A percentile compares a stretch with the other conserved stretches of the same genome.
These are phyloP conservation scores for Antitype chi DNA, from an alignment of 2,888 invertebrate genomes.

Conservation along the genomic window DNA sequence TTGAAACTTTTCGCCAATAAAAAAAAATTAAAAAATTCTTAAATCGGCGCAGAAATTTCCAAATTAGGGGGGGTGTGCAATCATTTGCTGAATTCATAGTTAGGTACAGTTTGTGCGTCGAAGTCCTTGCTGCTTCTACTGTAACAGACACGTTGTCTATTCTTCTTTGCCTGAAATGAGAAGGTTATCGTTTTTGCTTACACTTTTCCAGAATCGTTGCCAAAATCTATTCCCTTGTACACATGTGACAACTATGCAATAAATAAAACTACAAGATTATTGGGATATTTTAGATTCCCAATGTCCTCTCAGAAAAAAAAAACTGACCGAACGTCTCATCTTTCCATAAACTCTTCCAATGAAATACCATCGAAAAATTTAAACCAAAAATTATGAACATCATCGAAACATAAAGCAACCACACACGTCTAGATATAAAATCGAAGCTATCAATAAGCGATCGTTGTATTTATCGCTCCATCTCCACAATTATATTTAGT, in stretches of 20 bases:
- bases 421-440: conserved; percentile 61
- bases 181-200: too few relatives aligned
- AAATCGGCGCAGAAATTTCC: too few relatives aligned
- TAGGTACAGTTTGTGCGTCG: too few relatives aligned
- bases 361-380: conserved; percentile 45
- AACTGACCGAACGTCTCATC: neutral
- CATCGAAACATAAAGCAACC: conserved; percentile 47
- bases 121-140: too few relatives aligned
- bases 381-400: conserved; percentile 54
- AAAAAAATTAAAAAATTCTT: too few relatives aligned
- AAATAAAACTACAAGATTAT: neutral
- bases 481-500: conserved; percentile 51
- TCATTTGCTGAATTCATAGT: too few relatives aligned
- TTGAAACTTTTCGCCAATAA: too few relatives aligned
- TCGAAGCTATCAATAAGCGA: conserved; percentile 71
- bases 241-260: neutral
- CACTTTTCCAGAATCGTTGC: neutral
- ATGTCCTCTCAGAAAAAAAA: neutral
- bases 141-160: too few relatives aligned
- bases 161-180: too few relatives aligned
- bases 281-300: neutral
- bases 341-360: neutral
- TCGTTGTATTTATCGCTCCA: conserved; percentile 68
- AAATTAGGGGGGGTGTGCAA: too few relatives aligned
- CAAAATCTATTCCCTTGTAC: neutral